phyloP scores from a whole-genome alignment of 2,113 vertebrate genomes.

The Rattus norvegicus region GRCr8 NC_086032.1:42607001-42607500 shows the following conservation, averaged over 20 bases:
- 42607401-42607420: not conserved
- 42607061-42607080: not conserved
- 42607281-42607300: not conserved
- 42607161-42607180: not conserved
- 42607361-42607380: not conserved
- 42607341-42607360: not conserved
- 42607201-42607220: not conserved
- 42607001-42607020: not conserved
- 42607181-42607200: not conserved
- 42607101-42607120: not conserved
- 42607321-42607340: not conserved
- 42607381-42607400: not conserved
- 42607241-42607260: not conserved
- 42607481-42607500: not conserved
- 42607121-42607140: not conserved
- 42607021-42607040: not conserved
- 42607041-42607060: not conserved
- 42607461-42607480: fast-evolving
- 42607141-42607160: not conserved
- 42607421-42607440: not conserved
- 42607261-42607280: not conserved
- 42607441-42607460: not conserved
- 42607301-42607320: not conserved
- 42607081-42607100: not conserved
- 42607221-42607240: not conserved